Evolutionary conservation across 2,888 invertebrate genomes (phyloP).

Genomic region (Pocota personata): DNA sequence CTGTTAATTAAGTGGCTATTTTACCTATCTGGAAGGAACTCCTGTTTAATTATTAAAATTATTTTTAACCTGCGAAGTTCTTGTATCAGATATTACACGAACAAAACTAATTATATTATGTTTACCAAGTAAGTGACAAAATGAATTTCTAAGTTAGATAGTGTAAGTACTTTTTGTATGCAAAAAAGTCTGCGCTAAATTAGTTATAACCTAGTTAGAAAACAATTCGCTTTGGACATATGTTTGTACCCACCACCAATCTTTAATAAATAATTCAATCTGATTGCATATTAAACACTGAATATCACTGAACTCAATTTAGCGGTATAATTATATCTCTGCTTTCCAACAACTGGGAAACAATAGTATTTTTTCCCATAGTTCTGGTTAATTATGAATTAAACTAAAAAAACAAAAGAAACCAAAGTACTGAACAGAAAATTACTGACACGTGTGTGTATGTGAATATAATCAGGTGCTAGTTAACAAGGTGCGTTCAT

Average conservation of each 20-base stretch:
- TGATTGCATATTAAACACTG: conserved; percentile 37
- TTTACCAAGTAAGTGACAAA: too few relatives aligned
- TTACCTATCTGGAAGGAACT: too few relatives aligned
- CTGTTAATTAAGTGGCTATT: too few relatives aligned
- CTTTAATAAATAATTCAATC: background rate
- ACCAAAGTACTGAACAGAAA: background rate
- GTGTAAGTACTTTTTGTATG: background rate
- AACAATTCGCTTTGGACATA: background rate
- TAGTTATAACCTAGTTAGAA: background rate
- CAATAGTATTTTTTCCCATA: conserved; percentile 36
- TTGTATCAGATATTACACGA: too few relatives aligned
- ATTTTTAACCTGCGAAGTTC: too few relatives aligned
- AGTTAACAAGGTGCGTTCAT: conserved; percentile 60
- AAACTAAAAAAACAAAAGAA: conserved; percentile 9
- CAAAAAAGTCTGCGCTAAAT: background rate
- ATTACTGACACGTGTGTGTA: conserved; percentile 57
- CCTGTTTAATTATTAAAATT: too few relatives aligned
- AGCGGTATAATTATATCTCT: background rate
- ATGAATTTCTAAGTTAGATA: too few relatives aligned
- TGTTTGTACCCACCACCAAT: background rate
- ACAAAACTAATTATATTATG: too few relatives aligned
- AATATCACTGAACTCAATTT: conserved; percentile 34
- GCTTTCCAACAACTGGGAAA: conserved; percentile 10
- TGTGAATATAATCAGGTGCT: conserved; percentile 69
- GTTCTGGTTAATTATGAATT: conserved; percentile 1